Evolutionary conservation across 2,797 vertebrate genomes (phyloP).

Genomic region (Australoheros facetus): DNA sequence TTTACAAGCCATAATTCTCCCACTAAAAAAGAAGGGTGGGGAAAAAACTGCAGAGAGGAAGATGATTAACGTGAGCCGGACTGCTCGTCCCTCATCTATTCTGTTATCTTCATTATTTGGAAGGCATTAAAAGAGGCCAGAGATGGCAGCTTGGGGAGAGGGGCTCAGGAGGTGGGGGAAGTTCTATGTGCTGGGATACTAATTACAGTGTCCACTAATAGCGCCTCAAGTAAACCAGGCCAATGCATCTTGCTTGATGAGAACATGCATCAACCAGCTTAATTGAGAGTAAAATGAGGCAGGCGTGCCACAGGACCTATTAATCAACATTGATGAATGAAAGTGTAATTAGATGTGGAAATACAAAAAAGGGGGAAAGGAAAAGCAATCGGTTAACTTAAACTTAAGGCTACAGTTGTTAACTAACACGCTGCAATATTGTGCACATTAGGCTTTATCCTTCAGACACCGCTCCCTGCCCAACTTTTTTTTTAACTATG

Average conservation of each 20-base stretch:
- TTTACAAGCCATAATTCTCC: constrained; percentile 75
- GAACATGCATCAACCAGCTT: constrained; percentile 84
- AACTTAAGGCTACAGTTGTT: constrained; percentile 74
- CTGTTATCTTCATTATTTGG: constrained; percentile 80
- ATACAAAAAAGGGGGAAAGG: constrained; percentile 64
- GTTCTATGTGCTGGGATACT: constrained; percentile 81
- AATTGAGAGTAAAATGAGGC: constrained; percentile 86
- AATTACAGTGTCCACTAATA: constrained; percentile 86
- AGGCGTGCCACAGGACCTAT: constrained; percentile 83
- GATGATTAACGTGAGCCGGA: constrained; percentile 78
- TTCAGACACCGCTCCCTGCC: not conserved
- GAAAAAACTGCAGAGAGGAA: constrained; percentile 55
- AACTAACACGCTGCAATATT: constrained; percentile 65
- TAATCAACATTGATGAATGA: constrained; percentile 85
- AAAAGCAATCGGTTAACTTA: constrained; percentile 77
- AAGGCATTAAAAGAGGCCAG: constrained; percentile 80
- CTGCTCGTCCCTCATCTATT: constrained; percentile 76
- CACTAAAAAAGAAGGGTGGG: constrained; percentile 28
- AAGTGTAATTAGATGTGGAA: constrained; percentile 85
- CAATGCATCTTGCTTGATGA: constrained; percentile 84
- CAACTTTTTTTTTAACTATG: constrained; percentile 13
- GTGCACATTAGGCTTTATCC: constrained; percentile 59
- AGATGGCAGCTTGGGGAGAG: constrained; percentile 75
- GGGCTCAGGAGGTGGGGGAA: constrained; percentile 78
- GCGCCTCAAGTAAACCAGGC: constrained; percentile 83